These are phyloP conservation scores for Andrena camellia DNA, from an alignment of 2,888 invertebrate species.

Conservation along the genomic window DNA sequence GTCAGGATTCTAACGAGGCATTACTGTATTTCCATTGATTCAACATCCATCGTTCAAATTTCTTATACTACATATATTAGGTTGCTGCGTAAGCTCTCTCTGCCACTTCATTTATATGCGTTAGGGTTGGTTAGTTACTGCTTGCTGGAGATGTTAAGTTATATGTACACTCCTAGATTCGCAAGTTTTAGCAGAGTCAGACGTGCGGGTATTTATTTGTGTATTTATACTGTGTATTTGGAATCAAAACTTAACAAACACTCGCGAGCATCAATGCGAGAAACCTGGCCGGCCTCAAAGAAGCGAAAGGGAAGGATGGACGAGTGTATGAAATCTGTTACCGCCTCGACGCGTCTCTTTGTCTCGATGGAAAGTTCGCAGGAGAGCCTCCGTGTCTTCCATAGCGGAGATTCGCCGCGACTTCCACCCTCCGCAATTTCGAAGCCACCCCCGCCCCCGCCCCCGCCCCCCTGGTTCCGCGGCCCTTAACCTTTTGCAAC, in stretches of 20 bases:
- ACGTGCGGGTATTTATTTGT: too few species aligned
- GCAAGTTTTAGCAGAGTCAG: too few species aligned
- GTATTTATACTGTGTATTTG: neutral
- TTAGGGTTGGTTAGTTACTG: too few species aligned
- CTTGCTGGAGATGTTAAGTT: too few species aligned
- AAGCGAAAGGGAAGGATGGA: slow-evolving; percentile 15
- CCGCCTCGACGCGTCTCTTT: slow-evolving; percentile 41
- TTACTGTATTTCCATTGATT: too few species aligned
- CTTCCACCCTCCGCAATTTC: slow-evolving; percentile 49
- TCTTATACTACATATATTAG: too few species aligned
- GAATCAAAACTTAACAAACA: neutral
- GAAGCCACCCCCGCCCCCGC: slow-evolving; percentile 1
- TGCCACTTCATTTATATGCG: too few species aligned
- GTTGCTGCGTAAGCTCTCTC: too few species aligned
- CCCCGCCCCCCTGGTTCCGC: slow-evolving; percentile 26
- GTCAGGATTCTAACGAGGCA: too few species aligned
- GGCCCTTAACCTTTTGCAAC: slow-evolving; percentile 57
- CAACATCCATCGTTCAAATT: too few species aligned
- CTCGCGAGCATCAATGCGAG: slow-evolving; percentile 3
- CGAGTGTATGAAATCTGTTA: slow-evolving; percentile 35
- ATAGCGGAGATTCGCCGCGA: slow-evolving; percentile 35
- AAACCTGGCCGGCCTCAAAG: slow-evolving; percentile 10
- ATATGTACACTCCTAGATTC: too few species aligned
- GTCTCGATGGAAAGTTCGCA: slow-evolving; percentile 28
- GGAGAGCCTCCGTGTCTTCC: slow-evolving; percentile 33